Conservation (phyloP, 92 coral and sea anemone species). For the Metridium senile region DNA sequence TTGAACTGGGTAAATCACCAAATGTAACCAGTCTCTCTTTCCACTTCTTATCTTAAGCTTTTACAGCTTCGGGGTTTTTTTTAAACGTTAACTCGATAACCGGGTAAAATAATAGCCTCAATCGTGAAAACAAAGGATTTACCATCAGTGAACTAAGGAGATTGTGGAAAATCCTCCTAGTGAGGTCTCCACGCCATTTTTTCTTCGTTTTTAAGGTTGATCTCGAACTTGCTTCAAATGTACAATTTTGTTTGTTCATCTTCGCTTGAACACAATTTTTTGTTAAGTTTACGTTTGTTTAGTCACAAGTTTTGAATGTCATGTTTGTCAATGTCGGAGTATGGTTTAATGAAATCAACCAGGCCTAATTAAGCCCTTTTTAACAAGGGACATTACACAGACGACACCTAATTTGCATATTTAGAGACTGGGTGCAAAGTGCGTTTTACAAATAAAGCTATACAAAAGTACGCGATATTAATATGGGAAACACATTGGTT, state of each 20-base stretch:
- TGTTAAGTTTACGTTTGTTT: background rate
- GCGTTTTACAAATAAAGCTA: conserved; percentile 2
- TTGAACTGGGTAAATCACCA: background rate
- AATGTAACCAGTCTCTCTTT: background rate
- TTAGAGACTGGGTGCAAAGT: conserved; percentile 3
- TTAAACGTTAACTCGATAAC: background rate
- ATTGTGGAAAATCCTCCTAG: conserved; percentile 17
- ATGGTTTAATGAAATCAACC: conserved; percentile 1
- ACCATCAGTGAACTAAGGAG: background rate
- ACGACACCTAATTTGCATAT: conserved; percentile 35
- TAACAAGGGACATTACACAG: background rate
- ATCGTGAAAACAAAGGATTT: conserved; percentile 6
- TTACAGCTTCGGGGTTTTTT: background rate
- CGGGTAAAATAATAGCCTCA: conserved; percentile 1
- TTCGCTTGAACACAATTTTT: background rate
- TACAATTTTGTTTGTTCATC: background rate
- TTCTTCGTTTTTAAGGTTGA: background rate
- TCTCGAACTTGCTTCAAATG: background rate
- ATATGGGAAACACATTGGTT: too few relatives aligned
- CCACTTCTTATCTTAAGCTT: background rate
- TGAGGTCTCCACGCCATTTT: background rate
- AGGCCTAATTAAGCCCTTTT: background rate
- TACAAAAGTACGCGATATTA: too few relatives aligned
- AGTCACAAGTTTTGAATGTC: background rate
- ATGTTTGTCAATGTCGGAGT: background rate